Evolutionary conservation across 2,888 invertebrate species (phyloP), one percentile per base, ranked within the genome.

Genomic region (Euproctis similis): DNA sequence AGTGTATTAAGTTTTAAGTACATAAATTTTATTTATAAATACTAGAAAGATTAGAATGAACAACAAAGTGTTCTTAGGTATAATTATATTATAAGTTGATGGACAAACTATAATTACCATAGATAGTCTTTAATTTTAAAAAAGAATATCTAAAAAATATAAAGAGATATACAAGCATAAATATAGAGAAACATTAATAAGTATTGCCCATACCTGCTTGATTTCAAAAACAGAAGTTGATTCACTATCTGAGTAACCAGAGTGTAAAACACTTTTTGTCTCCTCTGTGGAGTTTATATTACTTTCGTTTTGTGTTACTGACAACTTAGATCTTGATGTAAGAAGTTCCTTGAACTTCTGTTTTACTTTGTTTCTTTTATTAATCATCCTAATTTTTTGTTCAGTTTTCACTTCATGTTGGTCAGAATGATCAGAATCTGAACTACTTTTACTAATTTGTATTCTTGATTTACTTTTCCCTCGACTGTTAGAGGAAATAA

Each of bases 281-380:
- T 32, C 33, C 8, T 22, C 11, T 3, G 7, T 8, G 24, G 48
- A 28, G 8, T 21, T 16, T 16, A 37, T 36, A 24, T 40, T 36
- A 34, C 18, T 30, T 5, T 26, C 26, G 24, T 33, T 37, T 22
- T 34, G 18, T 10, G 26, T 2, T 7, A 16, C 9, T 10, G 13
- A 3, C 2, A 35, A 42, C 36, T 59, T 65, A 2, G 23, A 39
- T 38, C 63, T 50, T n/a, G 64, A 60, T 12, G 39, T 50, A 5
- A 67, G 33, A 2, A 80, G 41, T 16, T 44, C 59, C 46, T 68
- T 58, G 34, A 84, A 84, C 39, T 80, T 85, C 11, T 76, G 52
- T 36, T 51, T 62, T 2, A 85, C 23, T 36, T 67, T 75, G 29
- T 52, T 62, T 19, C 53, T 67, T 49, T 70, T 81, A 20, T 68